phyloP scores from a whole-genome alignment of 2,888 invertebrate genomes.

The Drosophila subsilvestris region DNA sequence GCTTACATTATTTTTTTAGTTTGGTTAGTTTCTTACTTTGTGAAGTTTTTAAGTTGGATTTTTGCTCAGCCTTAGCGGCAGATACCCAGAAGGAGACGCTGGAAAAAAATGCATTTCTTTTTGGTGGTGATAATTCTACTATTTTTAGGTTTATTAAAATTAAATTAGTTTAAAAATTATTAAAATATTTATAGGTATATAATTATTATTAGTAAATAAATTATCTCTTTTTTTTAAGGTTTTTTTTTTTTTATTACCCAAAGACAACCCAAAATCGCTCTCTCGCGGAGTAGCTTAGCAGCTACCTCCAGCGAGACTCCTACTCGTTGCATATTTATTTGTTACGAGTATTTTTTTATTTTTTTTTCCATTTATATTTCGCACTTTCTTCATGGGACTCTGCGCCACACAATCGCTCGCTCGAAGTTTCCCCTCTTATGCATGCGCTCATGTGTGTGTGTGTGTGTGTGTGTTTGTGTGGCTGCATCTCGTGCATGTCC shows the following conservation, averaged over 20 bases:
- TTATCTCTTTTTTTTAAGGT: too few species aligned
- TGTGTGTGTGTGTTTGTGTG: constrained; percentile 6
- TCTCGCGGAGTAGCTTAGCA: neutral
- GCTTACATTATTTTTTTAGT: neutral
- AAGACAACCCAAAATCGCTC: neutral
- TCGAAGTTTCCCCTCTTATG: neutral
- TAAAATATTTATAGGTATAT: too few species aligned
- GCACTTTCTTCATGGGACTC: neutral
- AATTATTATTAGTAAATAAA: too few species aligned
- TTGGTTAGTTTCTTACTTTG: neutral
- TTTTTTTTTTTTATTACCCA: too few species aligned
- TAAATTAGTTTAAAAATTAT: too few species aligned
- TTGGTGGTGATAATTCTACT: too few species aligned
- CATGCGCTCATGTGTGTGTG: neutral
- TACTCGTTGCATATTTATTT: neutral
- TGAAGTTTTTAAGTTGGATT: too few species aligned
- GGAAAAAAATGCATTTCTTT: too few species aligned
- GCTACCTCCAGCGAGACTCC: neutral
- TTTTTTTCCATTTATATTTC: neutral
- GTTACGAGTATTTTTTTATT: neutral
- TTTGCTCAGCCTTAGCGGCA: too few species aligned
- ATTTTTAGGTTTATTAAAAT: too few species aligned
- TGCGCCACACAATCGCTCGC: neutral
- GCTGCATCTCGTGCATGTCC: constrained; percentile 18
- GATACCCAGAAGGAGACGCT: too few species aligned